These are phyloP conservation scores for Dasysyrphus albostriatus DNA, from an alignment of 2,888 invertebrate genomes.

Conservation along the genomic window DNA sequence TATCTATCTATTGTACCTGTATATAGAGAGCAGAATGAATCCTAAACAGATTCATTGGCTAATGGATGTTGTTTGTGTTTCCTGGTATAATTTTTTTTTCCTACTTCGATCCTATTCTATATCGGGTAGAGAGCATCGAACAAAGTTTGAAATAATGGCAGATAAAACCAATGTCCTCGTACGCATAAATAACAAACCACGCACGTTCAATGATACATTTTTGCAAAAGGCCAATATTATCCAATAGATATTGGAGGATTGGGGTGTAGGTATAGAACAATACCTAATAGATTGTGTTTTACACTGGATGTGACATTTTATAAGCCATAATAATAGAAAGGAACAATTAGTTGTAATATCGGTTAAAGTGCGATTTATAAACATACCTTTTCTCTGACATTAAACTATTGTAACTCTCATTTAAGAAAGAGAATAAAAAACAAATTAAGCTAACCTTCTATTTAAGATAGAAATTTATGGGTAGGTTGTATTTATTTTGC, in stretches of 20 bases:
- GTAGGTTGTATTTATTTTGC: too few species aligned
- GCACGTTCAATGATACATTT: conserved; percentile 52
- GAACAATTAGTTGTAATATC: conserved; percentile 26
- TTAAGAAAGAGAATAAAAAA: conserved; percentile 1
- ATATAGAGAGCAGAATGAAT: conserved; percentile 55
- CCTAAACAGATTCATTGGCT: conserved; percentile 70
- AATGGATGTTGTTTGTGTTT: conserved; percentile 45
- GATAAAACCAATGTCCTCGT: conserved; percentile 71
- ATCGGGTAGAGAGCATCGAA: conserved; percentile 16
- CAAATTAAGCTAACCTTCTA: too few species aligned
- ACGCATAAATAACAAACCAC: conserved; percentile 70
- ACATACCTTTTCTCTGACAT: background rate
- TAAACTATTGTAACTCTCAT: background rate
- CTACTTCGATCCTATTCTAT: background rate
- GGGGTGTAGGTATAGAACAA: conserved; percentile 2
- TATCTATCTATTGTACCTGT: conserved; percentile 15
- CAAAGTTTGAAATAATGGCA: conserved; percentile 74
- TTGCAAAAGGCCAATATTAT: background rate
- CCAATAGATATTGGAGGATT: background rate
- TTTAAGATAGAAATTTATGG: too few species aligned
- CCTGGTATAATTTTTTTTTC: background rate
- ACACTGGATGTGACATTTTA: conserved; percentile 7
- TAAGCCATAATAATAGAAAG: background rate
- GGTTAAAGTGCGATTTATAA: background rate
- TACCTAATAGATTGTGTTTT: conserved; percentile 32